Percentiles rank a stretch among this genome's conserved stretches.
Conservation (phyloP, 2,113 vertebrate species). For the Rattus norvegicus region GRCr8 NC_086019.1:15861501-15862000, state of each 20-base stretch:
- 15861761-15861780: neutral
- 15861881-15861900: constrained; percentile 85
- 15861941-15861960: constrained; percentile 88
- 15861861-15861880: constrained; percentile 73
- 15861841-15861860: neutral
- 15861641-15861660: neutral
- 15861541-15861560: neutral
- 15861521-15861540: neutral
- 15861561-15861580: neutral
- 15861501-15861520: neutral
- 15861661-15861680: neutral
- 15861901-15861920: constrained; percentile 91
- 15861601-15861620: neutral
- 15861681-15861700: neutral
- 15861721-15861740: constrained; percentile 23
- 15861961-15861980: constrained; percentile 90
- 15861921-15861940: constrained; percentile 90
- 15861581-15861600: neutral
- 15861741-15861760: neutral
- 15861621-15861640: neutral
- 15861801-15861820: neutral
- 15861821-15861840: neutral
- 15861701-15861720: neutral
- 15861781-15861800: neutral
- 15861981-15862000: constrained; percentile 88